A percentile compares a stretch with the other conserved stretches of the same genome.
Evolutionary conservation across 1,140 invertebrate species (phyloP).

Genomic region (Formica selysi): DNA sequence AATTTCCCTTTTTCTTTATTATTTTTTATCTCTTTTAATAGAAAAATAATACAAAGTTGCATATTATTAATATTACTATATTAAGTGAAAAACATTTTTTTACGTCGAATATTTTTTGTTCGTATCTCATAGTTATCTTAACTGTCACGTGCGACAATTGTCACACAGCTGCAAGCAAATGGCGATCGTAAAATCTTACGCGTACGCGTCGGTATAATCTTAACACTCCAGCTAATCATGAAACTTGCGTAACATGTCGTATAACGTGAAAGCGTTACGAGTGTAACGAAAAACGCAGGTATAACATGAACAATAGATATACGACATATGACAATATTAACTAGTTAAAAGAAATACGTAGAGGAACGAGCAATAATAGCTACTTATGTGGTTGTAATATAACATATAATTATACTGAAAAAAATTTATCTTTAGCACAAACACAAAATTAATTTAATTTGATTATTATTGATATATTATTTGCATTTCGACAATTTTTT

Average conservation of each 20-base stretch:
- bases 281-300: neutral
- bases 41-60: neutral
- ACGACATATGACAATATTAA: neutral
- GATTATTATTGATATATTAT: neutral
- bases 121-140: neutral
- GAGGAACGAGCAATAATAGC: neutral
- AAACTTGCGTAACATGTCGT: constrained; percentile 27
- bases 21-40: neutral
- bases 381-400: neutral
- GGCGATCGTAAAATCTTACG: constrained; percentile 51
- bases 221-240: constrained; percentile 55
- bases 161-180: constrained; percentile 55
- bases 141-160: constrained; percentile 28
- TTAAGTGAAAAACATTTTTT: neutral
- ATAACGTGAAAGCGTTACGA: constrained; percentile 43
- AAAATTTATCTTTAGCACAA: neutral
- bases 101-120: neutral
- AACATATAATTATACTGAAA: neutral
- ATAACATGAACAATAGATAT: neutral
- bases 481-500: neutral
- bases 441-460: constrained; percentile 19
- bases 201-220: constrained; percentile 57
- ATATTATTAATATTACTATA: neutral
- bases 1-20: neutral
- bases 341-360: neutral